Base-by-base conservation (phyloP, 2,113 vertebrate species). In the Parus major region DNA sequence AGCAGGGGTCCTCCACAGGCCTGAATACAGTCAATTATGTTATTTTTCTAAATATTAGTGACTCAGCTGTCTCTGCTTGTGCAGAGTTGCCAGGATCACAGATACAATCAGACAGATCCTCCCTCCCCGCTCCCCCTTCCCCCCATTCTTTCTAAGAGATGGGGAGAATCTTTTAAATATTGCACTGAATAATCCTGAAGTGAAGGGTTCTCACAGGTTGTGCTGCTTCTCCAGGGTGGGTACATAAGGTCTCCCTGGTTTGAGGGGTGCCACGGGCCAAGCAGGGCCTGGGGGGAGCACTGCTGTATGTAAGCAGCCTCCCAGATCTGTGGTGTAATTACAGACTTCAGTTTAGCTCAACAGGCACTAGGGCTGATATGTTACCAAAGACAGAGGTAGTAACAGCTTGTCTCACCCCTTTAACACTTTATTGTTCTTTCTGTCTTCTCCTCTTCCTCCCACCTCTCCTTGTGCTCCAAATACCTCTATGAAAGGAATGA, bases 21-120 rank as follows among this genome's bases (percentile, higher is more conserved):
- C 94, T 97, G 96, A 98, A 97, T 97, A 93, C 94, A 97, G 94
- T 95, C 92, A 95, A 88, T 92, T 98, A 96, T 97, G 90, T 97
- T 97, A 95, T 97, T 98, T 97, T 97, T 97, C 95, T 96, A 97
- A 98, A 98, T 97, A 97, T 97, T 97, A 97, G 96, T 96, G 97
- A 97, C 96, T 97, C 97, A 97, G 93, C 94, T 97, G 93, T 97
- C 95, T 97, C 89, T 95, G 92, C 96, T 97, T 97, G 96, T 96
- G 95, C 97, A 97, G 81, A 88, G 85, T 95, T 97, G 97, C 92
- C 96, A 96, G 92, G 94, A 94, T 97, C 96, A 97, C 93, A 86
- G 95, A 95, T 96, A 96, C 92, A 97, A 96, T 94, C 90, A 93
- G 92, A 90, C 79, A 91, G 90, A 64, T 70, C 85, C 95, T 86